These are phyloP conservation scores for Borostomias antarcticus DNA, from an alignment of 2,797 vertebrate genomes.

Conservation along the genomic window DNA sequence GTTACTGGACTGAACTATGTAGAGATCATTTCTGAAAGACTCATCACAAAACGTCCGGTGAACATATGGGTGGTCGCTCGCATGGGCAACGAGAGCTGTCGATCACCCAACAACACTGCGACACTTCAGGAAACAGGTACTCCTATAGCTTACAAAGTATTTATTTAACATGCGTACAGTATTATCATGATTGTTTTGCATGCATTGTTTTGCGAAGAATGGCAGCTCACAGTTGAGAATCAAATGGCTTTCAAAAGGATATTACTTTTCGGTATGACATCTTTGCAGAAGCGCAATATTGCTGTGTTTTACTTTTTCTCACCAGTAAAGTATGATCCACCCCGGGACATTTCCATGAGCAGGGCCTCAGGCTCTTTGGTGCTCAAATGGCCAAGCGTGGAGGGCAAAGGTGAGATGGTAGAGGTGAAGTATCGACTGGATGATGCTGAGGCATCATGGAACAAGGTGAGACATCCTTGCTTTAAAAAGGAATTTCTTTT, in stretches of 20 bases:
- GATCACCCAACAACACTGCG: slow-evolving; percentile 38
- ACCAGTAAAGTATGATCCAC: slow-evolving; percentile 64
- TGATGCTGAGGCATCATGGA: slow-evolving; percentile 25
- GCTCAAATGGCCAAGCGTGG: slow-evolving; percentile 44
- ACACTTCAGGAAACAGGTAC: slow-evolving; percentile 49
- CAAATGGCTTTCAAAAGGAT: too few relatives aligned
- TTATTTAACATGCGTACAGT: too few relatives aligned
- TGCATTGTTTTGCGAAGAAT: too few relatives aligned
- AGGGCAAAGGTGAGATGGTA: not conserved
- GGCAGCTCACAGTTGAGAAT: too few relatives aligned
- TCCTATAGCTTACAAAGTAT: not conserved
- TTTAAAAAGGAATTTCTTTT: too few relatives aligned
- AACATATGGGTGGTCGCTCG: slow-evolving; percentile 57
- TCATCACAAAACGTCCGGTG: not conserved
- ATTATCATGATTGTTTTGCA: too few relatives aligned
- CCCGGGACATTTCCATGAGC: slow-evolving; percentile 32
- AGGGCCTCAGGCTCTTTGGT: slow-evolving; percentile 51
- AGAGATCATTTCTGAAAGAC: not conserved
- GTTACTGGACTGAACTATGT: not conserved
- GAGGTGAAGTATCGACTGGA: slow-evolving; percentile 38
- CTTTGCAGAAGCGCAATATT: not conserved
- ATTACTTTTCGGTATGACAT: too few relatives aligned
- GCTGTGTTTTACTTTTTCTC: slow-evolving; percentile 11
- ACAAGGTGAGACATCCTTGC: slow-evolving; percentile 38
- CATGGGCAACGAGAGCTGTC: slow-evolving; percentile 39